Evolutionary conservation across 2,888 invertebrate species (phyloP).

Genomic region (Lepeophtheirus nordmannii): DNA sequence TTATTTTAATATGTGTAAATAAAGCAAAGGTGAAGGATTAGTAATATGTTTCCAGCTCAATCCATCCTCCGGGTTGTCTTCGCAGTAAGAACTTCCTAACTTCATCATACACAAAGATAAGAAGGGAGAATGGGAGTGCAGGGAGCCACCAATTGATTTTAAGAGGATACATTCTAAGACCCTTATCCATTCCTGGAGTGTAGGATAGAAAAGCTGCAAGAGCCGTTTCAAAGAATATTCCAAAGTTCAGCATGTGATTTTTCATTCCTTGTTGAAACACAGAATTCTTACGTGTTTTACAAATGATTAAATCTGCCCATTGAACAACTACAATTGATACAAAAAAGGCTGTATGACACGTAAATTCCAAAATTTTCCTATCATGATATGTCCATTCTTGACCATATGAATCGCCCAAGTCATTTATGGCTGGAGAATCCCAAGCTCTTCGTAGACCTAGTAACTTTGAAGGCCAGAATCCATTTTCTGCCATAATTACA

Average conservation of each 20-base stretch:
- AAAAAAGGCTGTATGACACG: constrained; percentile 97
- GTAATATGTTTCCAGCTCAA: constrained; percentile 89
- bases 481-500: constrained; percentile 99
- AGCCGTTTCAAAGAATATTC: constrained; percentile 80
- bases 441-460: constrained; percentile 92
- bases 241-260: constrained; percentile 93
- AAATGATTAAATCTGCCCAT: constrained; percentile 95
- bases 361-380: constrained; percentile 86
- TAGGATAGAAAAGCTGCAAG: constrained; percentile 90
- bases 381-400: constrained; percentile 98
- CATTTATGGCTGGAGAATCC: constrained; percentile 97
- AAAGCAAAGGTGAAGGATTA: not conserved
- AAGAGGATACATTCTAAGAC: constrained; percentile 90
- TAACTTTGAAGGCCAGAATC: constrained; percentile 73
- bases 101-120: constrained; percentile 61
- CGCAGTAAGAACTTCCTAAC: constrained; percentile 51
- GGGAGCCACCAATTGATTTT: constrained; percentile 59
- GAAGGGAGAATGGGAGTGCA: constrained; percentile 52
- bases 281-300: constrained; percentile 92
- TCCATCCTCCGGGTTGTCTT: constrained; percentile 94
- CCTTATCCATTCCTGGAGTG: constrained; percentile 94
- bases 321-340: constrained; percentile 93
- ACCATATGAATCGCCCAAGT: constrained; percentile 92
- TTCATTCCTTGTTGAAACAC: constrained; percentile 92
- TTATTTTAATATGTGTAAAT: too few relatives aligned